These are phyloP conservation scores for Pogonomyrmex barbatus DNA, from an alignment of 1,140 invertebrate genomes.

Conservation along the genomic window DNA sequence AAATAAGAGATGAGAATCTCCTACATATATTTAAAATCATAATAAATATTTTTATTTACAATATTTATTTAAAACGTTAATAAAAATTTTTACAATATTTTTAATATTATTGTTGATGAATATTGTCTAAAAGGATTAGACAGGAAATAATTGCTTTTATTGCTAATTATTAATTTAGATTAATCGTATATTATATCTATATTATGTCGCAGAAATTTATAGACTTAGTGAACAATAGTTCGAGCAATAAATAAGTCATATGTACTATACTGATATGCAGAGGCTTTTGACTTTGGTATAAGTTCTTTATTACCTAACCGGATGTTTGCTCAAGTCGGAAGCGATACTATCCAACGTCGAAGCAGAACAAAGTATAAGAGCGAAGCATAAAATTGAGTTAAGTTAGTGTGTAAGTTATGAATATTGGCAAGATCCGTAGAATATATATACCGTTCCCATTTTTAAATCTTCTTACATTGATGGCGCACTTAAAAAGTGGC, in stretches of 20 bases:
- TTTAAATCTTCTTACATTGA: conserved; percentile 38
- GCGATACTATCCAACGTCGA: conserved; percentile 51
- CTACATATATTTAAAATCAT: neutral
- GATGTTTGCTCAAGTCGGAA: conserved; percentile 55
- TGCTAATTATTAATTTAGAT: neutral
- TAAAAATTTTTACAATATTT: neutral
- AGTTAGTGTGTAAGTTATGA: conserved; percentile 58
- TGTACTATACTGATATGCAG: neutral
- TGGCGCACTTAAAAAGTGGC: conserved; percentile 15
- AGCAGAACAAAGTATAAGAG: conserved; percentile 44
- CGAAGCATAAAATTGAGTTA: conserved; percentile 52
- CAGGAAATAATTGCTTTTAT: neutral
- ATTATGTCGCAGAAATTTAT: neutral
- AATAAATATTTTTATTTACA: neutral
- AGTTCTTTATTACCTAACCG: conserved; percentile 61
- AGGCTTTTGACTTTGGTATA: conserved; percentile 42
- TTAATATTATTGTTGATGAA: conserved; percentile 18
- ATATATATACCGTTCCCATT: conserved; percentile 22
- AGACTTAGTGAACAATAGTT: neutral
- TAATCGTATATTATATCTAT: neutral
- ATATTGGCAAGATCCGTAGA: conserved; percentile 41
- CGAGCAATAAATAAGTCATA: conserved; percentile 25
- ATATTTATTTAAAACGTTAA: neutral
- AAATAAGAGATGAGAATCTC: neutral
- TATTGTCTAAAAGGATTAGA: neutral